Evolutionary conservation across 1,140 invertebrate genomes (phyloP).

Genomic region (Leptinotarsa lineolata): DNA sequence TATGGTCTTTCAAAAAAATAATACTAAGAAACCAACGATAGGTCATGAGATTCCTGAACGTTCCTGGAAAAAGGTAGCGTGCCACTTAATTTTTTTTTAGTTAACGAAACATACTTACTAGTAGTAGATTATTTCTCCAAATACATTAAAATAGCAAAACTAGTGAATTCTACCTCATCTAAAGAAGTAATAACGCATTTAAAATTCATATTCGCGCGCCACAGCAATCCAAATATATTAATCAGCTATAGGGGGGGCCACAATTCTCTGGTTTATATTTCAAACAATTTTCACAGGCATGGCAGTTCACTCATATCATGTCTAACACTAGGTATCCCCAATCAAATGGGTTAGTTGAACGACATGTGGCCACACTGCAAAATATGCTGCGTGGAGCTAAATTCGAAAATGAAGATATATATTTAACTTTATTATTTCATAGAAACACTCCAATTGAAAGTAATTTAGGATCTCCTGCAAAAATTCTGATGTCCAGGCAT

Average conservation of each 20-base stretch:
- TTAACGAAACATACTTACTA: not conserved
- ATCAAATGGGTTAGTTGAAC: not conserved
- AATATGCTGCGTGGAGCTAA: too few relatives aligned
- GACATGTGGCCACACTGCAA: not conserved
- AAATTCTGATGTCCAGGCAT: not conserved
- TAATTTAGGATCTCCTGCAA: too few relatives aligned
- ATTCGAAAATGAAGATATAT: too few relatives aligned
- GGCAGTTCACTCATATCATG: not conserved
- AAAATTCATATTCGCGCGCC: not conserved
- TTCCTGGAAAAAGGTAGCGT: not conserved
- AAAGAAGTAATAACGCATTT: slow-evolving; percentile 1
- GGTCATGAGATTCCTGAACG: not conserved
- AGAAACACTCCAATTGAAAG: too few relatives aligned
- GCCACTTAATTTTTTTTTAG: not conserved
- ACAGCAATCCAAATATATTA: not conserved
- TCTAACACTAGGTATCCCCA: not conserved
- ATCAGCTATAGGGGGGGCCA: too few relatives aligned
- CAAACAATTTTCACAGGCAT: not conserved
- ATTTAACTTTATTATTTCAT: too few relatives aligned
- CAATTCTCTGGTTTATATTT: not conserved
- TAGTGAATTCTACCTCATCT: not conserved
- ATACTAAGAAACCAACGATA: not conserved
- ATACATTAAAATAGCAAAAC: slow-evolving; percentile 9
- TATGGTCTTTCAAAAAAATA: not conserved
- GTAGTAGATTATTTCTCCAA: slow-evolving; percentile 3